A percentile compares a stretch with the other conserved stretches of the same genome.
These are phyloP conservation scores for Drosophila willistoni DNA, from an alignment of 1,140 invertebrate genomes.

Conservation along the genomic window DNA sequence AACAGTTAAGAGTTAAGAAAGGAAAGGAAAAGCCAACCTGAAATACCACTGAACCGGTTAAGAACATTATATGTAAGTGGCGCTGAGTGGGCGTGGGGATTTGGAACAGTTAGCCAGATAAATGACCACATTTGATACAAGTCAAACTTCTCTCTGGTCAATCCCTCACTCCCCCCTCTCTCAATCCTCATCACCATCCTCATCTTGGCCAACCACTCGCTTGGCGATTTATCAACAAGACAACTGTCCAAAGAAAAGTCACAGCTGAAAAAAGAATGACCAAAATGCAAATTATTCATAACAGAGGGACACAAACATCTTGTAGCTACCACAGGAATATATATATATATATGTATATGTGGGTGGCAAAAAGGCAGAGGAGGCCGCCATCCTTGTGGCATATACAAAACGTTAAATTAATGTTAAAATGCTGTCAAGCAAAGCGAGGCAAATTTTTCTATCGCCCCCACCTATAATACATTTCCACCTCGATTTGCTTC, in stretches of 20 bases:
- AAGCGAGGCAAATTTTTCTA: background rate
- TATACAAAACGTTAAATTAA: conserved; percentile 55
- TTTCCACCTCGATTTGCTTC: background rate
- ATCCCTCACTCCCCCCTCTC: conserved; percentile 7
- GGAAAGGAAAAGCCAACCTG: conserved; percentile 12
- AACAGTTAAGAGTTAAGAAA: conserved; percentile 10
- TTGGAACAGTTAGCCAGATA: conserved; percentile 52
- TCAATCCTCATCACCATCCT: background rate
- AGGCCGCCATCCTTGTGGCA: conserved; percentile 18
- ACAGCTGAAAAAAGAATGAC: conserved; percentile 17
- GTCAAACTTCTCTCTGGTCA: conserved; percentile 19
- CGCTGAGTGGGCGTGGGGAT: conserved; percentile 30
- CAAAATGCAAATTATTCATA: conserved; percentile 61
- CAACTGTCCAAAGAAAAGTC: conserved; percentile 3
- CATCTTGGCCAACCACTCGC: background rate
- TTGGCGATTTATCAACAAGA: conserved; percentile 9
- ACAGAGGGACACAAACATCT: conserved; percentile 54
- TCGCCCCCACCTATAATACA: background rate
- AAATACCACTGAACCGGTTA: conserved; percentile 9
- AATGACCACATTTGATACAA: conserved; percentile 47
- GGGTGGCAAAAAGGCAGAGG: background rate
- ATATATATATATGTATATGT: background rate
- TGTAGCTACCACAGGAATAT: conserved; percentile 24
- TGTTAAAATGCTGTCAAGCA: conserved; percentile 47
- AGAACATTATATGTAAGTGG: conserved; percentile 5